phyloP scores from a whole-genome alignment of 2,888 invertebrate species.

The Pachydiplax longipennis region DNA sequence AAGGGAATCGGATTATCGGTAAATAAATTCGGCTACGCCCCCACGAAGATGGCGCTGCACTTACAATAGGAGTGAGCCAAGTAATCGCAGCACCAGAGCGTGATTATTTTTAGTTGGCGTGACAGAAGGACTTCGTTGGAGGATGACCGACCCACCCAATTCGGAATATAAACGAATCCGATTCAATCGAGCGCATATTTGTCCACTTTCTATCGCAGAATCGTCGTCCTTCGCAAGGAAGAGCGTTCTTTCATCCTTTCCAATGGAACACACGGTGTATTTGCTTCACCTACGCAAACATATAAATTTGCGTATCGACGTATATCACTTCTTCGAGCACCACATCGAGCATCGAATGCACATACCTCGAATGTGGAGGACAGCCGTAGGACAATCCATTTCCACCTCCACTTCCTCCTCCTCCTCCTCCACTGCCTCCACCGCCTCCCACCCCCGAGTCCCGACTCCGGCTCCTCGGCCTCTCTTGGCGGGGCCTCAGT shows the following conservation, averaged over 20 bases:
- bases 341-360: conserved; percentile 6
- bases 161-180: too few species aligned
- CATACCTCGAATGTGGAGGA: conserved; percentile 42
- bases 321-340: too few species aligned
- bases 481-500: conserved; percentile 94
- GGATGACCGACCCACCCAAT: not conserved
- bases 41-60: not conserved
- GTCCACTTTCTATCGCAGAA: too few species aligned
- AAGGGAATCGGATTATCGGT: too few species aligned
- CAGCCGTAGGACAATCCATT: conserved; percentile 53
- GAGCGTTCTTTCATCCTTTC: too few species aligned
- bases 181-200: too few species aligned
- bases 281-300: too few species aligned
- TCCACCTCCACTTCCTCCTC: conserved; percentile 55
- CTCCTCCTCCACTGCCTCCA: conserved; percentile 64
- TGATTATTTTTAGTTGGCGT: conserved; percentile 28
- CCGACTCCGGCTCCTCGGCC: conserved; percentile 74
- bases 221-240: too few species aligned
- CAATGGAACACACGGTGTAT: too few species aligned
- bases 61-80: not conserved
- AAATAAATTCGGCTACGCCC: not conserved
- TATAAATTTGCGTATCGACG: too few species aligned
- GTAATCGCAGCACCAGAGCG: not conserved
- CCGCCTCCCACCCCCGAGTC: conserved; percentile 74
- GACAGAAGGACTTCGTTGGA: not conserved